These are phyloP conservation scores for Callimorpha dominula DNA, from an alignment of 2,888 invertebrate species.

Conservation along the genomic window DNA sequence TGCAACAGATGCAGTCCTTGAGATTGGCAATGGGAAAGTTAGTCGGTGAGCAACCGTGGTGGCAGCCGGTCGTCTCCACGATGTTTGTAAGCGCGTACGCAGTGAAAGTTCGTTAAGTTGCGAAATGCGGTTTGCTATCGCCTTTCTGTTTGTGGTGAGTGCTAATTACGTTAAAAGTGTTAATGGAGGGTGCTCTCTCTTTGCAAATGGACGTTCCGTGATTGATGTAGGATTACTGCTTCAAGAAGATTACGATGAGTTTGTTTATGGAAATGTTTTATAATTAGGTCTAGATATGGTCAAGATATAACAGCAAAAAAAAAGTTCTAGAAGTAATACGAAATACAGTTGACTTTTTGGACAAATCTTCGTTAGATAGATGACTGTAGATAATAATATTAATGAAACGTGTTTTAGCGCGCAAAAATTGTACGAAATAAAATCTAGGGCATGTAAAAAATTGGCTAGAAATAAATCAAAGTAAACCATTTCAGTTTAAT, in stretches of 20 bases:
- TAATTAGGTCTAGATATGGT: conserved; percentile 35
- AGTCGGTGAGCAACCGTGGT: conserved; percentile 75
- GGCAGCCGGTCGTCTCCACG: conserved; percentile 69
- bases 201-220: conserved; percentile 53
- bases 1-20: conserved; percentile 77
- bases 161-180: conserved; percentile 78
- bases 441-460: conserved; percentile 45
- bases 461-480: conserved; percentile 38
- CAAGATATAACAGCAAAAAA: conserved; percentile 15
- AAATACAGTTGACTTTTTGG: conserved; percentile 36
- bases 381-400: conserved; percentile 34
- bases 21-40: conserved; percentile 67
- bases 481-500: conserved; percentile 27
- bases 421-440: conserved; percentile 45
- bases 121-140: conserved; percentile 83
- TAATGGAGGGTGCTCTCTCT: conserved; percentile 70
- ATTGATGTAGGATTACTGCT: conserved; percentile 43
- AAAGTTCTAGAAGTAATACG: conserved; percentile 27
- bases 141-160: conserved; percentile 86
- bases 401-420: conserved; percentile 41
- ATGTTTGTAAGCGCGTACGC: conserved; percentile 72
- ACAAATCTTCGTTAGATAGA: conserved; percentile 22
- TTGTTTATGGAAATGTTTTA: conserved; percentile 33
- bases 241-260: conserved; percentile 43
- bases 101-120: conserved; percentile 84